phyloP scores from a whole-genome alignment of 2,797 vertebrate genomes.

The Halcyon leucocephala region DNA sequence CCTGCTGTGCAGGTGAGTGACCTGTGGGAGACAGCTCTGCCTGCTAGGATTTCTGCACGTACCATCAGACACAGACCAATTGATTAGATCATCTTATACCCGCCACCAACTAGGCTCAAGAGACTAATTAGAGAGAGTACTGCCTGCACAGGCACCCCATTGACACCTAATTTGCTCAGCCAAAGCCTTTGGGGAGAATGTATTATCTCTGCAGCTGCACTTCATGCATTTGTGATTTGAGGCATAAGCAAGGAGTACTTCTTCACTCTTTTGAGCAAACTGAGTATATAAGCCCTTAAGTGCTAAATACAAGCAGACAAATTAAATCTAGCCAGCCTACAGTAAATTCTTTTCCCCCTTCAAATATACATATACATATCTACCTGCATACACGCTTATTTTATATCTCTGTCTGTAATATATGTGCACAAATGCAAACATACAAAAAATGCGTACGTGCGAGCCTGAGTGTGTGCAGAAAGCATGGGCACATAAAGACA shows the following conservation, averaged over 20 bases:
- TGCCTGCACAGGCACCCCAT: conserved; percentile 87
- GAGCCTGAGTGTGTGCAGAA: not conserved
- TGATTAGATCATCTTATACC: conserved; percentile 89
- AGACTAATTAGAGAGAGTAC: conserved; percentile 90
- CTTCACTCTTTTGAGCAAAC: conserved; percentile 81
- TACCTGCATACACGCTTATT: not conserved
- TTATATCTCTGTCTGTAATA: not conserved
- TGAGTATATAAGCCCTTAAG: conserved; percentile 77
- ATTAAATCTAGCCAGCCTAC: conserved; percentile 69
- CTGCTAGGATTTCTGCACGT: conserved; percentile 83
- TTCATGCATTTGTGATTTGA: conserved; percentile 86
- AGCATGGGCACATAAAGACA: not conserved
- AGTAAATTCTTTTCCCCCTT: conserved; percentile 47
- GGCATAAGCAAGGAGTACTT: conserved; percentile 80
- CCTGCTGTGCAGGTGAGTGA: conserved; percentile 87
- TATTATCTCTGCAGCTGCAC: conserved; percentile 88
- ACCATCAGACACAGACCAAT: conserved; percentile 87
- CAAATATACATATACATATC: not conserved
- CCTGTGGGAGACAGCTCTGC: conserved; percentile 86
- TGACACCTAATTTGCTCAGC: conserved; percentile 91
- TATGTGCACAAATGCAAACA: not conserved
- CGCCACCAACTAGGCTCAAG: conserved; percentile 88
- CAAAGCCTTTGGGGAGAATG: conserved; percentile 87
- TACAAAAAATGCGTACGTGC: not conserved
- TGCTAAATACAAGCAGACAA: conserved; percentile 80